These are phyloP conservation scores for Pollenia amentaria DNA, from an alignment of 2,888 invertebrate genomes.

Conservation along the genomic window DNA sequence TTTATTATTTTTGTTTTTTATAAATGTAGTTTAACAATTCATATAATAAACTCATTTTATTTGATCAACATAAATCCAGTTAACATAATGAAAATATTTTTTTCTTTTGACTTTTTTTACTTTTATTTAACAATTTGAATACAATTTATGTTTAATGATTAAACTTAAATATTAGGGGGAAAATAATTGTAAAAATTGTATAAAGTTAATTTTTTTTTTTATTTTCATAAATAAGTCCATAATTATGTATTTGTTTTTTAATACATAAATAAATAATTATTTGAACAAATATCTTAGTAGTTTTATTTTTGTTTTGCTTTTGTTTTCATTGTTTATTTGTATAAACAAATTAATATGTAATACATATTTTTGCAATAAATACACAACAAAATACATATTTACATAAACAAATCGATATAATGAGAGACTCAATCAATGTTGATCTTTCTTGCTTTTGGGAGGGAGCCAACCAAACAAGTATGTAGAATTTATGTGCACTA, in stretches of 20 bases:
- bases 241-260: not conserved
- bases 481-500: constrained; percentile 13
- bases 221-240: constrained; percentile 13
- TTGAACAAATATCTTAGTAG: not conserved
- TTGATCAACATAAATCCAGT: constrained; percentile 48
- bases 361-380: not conserved
- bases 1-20: not conserved
- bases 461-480: not conserved
- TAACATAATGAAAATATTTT: constrained; percentile 36
- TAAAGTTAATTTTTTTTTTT: not conserved
- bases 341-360: constrained; percentile 27
- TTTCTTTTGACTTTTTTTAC: constrained; percentile 3
- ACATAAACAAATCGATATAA: no score
- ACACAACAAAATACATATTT: no score
- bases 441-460: not conserved
- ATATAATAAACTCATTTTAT: constrained; percentile 51
- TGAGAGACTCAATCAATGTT: no score
- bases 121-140: constrained; percentile 44
- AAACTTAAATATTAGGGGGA: constrained; percentile 27
- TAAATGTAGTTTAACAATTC: constrained; percentile 47
- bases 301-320: not conserved
- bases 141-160: constrained; percentile 25
- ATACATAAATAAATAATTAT: constrained; percentile 13
- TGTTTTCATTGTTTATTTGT: not conserved
- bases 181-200: constrained; percentile 23